These are phyloP conservation scores for Charaxes varanes DNA, from an alignment of 1,140 invertebrate species.

Conservation along the genomic window DNA sequence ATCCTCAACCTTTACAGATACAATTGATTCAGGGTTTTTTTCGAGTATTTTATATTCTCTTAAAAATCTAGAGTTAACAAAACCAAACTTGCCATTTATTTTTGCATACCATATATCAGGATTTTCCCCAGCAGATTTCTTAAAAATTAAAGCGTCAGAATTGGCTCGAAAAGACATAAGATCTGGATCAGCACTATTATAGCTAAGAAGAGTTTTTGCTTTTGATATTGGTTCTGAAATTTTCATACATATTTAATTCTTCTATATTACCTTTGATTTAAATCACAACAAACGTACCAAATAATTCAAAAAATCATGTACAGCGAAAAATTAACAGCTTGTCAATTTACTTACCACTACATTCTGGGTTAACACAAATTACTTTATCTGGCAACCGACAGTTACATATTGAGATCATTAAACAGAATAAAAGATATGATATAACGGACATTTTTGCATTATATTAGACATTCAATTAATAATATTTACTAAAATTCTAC, in stretches of 20 bases:
- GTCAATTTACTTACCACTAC: conserved; percentile 45
- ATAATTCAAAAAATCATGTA: conserved; percentile 22
- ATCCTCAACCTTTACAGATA: conserved; percentile 31
- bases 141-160: conserved; percentile 78
- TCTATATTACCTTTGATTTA: conserved; percentile 10
- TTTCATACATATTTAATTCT: conserved; percentile 6
- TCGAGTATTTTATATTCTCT: conserved; percentile 50
- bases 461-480: conserved; percentile 42
- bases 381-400: conserved; percentile 60
- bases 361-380: conserved; percentile 57
- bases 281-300: conserved; percentile 15
- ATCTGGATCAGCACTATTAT: conserved; percentile 74
- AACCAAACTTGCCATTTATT: conserved; percentile 81
- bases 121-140: conserved; percentile 81
- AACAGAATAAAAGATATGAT: conserved; percentile 49
- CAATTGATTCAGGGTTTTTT: conserved; percentile 31
- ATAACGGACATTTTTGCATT: conserved; percentile 64
- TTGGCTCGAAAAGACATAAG: conserved; percentile 79
- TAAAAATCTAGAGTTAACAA: conserved; percentile 77
- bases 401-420: conserved; percentile 40
- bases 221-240: conserved; percentile 79
- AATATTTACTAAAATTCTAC: conserved; percentile 46
- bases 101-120: conserved; percentile 82
- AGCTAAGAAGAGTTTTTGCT: conserved; percentile 77
- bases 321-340: conserved; percentile 32